Percentiles rank a stretch among this genome's conserved stretches.
These are phyloP conservation scores for Archocentrus centrarchus DNA, from an alignment of 2,113 vertebrate genomes.

Conservation along the genomic window DNA sequence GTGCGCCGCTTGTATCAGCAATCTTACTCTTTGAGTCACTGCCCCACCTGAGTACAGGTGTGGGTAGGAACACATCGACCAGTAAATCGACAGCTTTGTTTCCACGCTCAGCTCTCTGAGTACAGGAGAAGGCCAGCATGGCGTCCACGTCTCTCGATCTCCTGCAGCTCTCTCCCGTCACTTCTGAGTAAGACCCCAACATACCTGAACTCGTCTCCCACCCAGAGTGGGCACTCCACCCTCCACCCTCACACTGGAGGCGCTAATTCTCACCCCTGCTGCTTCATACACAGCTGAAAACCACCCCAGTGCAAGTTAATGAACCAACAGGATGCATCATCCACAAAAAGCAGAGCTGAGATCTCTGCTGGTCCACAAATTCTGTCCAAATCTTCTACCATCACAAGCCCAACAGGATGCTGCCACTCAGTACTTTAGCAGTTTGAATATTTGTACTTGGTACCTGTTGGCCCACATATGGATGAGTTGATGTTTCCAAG, in stretches of 20 bases:
- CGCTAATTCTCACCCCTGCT: rapidly evolving
- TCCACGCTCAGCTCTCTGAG: neutral
- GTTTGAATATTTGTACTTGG: too few relatives aligned
- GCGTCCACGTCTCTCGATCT: neutral
- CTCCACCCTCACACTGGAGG: neutral
- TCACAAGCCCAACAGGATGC: neutral
- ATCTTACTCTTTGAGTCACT: too few relatives aligned
- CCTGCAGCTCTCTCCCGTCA: neutral
- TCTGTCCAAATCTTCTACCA: too few relatives aligned
- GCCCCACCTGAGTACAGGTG: too few relatives aligned
- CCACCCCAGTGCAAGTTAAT: neutral
- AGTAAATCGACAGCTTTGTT: neutral
- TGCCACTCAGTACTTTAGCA: neutral
- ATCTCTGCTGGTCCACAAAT: too few relatives aligned
- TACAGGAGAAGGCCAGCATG: neutral
- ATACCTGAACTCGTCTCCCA: neutral
- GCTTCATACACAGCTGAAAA: neutral
- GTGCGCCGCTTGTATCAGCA: too few relatives aligned
- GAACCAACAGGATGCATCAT: neutral
- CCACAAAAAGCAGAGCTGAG: neutral
- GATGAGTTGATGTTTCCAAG: too few relatives aligned
- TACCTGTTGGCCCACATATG: neutral
- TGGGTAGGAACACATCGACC: neutral
- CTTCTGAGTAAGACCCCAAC: neutral
- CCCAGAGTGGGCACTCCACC: rapidly evolving